These are phyloP conservation scores for Sphecodes monilicornis DNA, from an alignment of 2,888 invertebrate species.

Conservation along the genomic window DNA sequence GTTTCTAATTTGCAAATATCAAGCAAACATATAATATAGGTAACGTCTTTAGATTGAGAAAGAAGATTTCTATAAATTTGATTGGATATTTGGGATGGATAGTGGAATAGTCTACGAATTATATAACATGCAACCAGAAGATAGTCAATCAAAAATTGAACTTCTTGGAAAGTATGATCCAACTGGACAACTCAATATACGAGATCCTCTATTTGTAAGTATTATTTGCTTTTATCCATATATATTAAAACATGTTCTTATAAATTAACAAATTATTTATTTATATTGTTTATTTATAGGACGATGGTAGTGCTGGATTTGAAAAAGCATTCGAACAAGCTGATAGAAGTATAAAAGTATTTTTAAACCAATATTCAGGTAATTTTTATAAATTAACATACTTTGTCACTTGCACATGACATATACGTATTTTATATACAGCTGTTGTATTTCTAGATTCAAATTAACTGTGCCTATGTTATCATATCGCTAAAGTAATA, in stretches of 20 bases:
- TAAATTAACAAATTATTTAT: slow-evolving; percentile 8
- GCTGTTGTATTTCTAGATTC: neutral
- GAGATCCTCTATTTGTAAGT: slow-evolving; percentile 96
- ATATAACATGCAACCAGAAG: slow-evolving; percentile 87
- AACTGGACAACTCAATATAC: slow-evolving; percentile 91
- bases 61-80: slow-evolving; percentile 91
- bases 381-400: neutral
- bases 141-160: slow-evolving; percentile 89
- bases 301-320: slow-evolving; percentile 89
- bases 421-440: slow-evolving; percentile 15
- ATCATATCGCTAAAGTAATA: neutral
- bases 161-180: slow-evolving; percentile 95
- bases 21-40: slow-evolving; percentile 13
- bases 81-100: slow-evolving; percentile 98
- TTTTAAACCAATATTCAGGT: slow-evolving; percentile 84
- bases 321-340: slow-evolving; percentile 92
- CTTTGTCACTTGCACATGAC: neutral
- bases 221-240: slow-evolving; percentile 15
- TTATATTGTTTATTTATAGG: slow-evolving; percentile 84
- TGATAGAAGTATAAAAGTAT: slow-evolving; percentile 88
- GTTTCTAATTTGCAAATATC: slow-evolving; percentile 85
- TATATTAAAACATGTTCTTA: slow-evolving; percentile 23
- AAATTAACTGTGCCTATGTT: neutral
- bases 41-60: slow-evolving; percentile 86
- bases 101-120: slow-evolving; percentile 92